Conservation (phyloP, 2,888 invertebrate genomes). For the Notodonta dromedarius region DNA sequence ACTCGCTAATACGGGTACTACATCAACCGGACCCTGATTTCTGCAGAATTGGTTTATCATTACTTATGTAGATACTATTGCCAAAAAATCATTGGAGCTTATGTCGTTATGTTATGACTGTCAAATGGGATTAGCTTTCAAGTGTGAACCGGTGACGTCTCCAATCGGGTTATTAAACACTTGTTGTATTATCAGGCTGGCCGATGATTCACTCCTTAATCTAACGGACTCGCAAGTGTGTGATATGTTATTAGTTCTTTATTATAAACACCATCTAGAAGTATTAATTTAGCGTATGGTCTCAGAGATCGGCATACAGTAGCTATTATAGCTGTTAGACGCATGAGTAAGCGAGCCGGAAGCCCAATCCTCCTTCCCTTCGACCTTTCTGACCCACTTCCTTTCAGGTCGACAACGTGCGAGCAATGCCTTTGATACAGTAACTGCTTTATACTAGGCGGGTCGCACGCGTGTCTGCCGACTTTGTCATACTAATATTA, state of each 20-base stretch:
- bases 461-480: too few species aligned
- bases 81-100: not conserved
- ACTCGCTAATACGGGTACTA: too few species aligned
- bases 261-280: not conserved
- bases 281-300: too few species aligned
- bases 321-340: too few species aligned
- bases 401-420: too few species aligned
- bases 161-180: not conserved
- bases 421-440: too few species aligned
- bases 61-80: not conserved
- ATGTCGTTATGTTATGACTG: not conserved
- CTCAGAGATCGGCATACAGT: too few species aligned
- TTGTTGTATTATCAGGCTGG: slow-evolving; percentile 4
- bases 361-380: too few species aligned
- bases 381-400: too few species aligned
- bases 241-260: slow-evolving; percentile 1
- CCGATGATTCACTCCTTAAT: slow-evolving; percentile 4
- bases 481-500: too few species aligned
- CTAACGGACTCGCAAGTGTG: not conserved
- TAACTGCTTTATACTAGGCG: too few species aligned
- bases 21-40: not conserved
- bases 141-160: not conserved
- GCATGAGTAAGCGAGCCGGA: too few species aligned
- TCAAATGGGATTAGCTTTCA: not conserved
- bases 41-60: not conserved